Conservation (phyloP, 1,140 invertebrate genomes). For the Caligus rogercresseyi region DNA sequence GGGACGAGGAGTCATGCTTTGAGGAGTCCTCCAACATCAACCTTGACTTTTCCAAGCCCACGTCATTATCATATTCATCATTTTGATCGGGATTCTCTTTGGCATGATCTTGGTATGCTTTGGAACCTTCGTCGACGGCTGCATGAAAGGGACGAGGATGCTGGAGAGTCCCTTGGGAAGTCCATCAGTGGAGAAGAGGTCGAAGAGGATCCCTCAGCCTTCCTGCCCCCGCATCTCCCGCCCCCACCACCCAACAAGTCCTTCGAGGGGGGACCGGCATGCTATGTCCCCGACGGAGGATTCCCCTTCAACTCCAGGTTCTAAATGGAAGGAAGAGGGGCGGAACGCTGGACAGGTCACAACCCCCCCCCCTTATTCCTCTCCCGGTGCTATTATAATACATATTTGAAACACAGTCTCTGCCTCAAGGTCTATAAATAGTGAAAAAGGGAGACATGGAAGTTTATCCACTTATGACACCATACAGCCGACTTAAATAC, state of each 20-base stretch:
- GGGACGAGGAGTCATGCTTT: slow-evolving; percentile 18
- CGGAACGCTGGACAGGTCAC: too few species aligned
- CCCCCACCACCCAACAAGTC: not conserved
- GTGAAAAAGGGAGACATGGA: too few species aligned
- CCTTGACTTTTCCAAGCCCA: slow-evolving; percentile 17
- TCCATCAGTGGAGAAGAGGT: not conserved
- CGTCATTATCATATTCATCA: slow-evolving; percentile 15
- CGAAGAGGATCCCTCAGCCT: not conserved
- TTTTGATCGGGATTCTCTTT: slow-evolving; percentile 11
- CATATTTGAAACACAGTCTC: too few species aligned
- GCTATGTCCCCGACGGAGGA: slow-evolving; percentile 15
- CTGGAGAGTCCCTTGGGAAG: slow-evolving; percentile 8
- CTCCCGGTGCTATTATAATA: too few species aligned
- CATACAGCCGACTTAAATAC: too few species aligned
- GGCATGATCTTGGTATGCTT: slow-evolving; percentile 18
- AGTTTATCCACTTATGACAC: too few species aligned
- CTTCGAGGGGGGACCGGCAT: not conserved
- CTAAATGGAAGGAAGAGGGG: too few species aligned
- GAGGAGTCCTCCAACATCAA: not conserved
- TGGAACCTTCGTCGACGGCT: slow-evolving; percentile 15
- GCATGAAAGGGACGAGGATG: slow-evolving; percentile 11
- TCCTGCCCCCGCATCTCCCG: slow-evolving; percentile 1
- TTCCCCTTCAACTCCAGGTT: slow-evolving; percentile 16
- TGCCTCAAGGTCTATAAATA: too few species aligned
- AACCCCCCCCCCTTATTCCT: too few species aligned